Conservation (phyloP, 2,888 invertebrate genomes). For the Kuschelorhynchus macadamiae region DNA sequence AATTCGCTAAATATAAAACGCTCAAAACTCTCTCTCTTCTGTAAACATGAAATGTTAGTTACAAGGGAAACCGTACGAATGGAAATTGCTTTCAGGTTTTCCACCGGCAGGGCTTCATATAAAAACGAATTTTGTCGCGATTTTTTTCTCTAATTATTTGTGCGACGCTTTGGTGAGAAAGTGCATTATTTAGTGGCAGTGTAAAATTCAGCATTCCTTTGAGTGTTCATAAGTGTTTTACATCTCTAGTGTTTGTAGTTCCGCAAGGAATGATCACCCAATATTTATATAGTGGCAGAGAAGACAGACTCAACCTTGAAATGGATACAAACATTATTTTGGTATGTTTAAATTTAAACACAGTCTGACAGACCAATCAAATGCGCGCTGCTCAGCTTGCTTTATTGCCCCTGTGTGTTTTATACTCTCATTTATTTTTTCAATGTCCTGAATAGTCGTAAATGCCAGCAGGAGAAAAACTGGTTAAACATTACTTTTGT, state of each 20-base stretch:
- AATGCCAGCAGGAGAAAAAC: conserved; percentile 34
- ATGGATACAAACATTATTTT: conserved; percentile 52
- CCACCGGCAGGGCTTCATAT: conserved; percentile 37
- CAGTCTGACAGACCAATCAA: conserved; percentile 21
- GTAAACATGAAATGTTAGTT: conserved; percentile 60
- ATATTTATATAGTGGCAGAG: conserved; percentile 38
- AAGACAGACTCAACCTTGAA: conserved; percentile 52
- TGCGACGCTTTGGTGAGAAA: conserved; percentile 14
- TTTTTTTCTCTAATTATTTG: conserved; percentile 20
- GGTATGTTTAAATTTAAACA: conserved; percentile 53
- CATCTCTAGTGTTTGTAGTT: conserved; percentile 19
- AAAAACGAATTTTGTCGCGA: conserved; percentile 13
- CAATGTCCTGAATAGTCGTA: conserved; percentile 28
- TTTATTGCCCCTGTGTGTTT: conserved; percentile 43
- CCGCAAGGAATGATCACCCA: conserved; percentile 24
- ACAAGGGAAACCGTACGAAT: conserved; percentile 54
- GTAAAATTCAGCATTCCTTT: background rate
- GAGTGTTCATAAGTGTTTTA: conserved; percentile 16
- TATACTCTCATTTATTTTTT: conserved; percentile 38
- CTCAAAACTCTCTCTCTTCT: conserved; percentile 60
- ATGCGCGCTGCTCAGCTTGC: conserved; percentile 17
- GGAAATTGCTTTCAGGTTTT: conserved; percentile 46
- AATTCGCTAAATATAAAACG: conserved; percentile 63
- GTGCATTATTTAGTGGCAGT: conserved; percentile 30
- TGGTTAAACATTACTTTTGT: conserved; percentile 21